Base-by-base conservation (phyloP, 2,888 invertebrate species). In the Pheosia tremula region DNA sequence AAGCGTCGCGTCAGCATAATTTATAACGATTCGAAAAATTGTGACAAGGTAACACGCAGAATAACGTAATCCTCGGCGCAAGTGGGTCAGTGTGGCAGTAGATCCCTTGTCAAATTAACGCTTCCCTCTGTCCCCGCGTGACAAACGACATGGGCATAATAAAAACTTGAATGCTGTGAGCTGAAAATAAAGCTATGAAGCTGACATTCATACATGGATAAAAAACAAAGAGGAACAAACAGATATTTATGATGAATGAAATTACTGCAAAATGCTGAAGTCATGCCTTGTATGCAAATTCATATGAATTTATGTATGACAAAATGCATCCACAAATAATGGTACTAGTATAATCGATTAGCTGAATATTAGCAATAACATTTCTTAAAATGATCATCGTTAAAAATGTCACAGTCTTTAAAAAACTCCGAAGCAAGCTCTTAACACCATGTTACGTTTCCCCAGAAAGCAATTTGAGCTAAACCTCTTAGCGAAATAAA, bases 91-190 rank as follows among this genome's bases (percentile, higher is more conserved):
- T 82, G 73, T 77, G 82, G 81, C 82, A 81, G 78, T 78, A 80
- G 88, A 87, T 87, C 91, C 91, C 92, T 86, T 90, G 91, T 92
- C 92, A 92, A 91, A 92, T 92, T 92, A 93, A 90, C 91, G 89
- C 88, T 84, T 84, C 80, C 86, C 87, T 87, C 83, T 90, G 88
- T 89, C 89, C 84, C 81, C 68, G 60, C 67, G 83, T 91, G 91
- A 92, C 90, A 91, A 91, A 91, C 86, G 91, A 90, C 82, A 82
- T 71, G 78, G 77, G 82, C 83, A 85, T 85, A 84, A 85, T 87
- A 87, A 88, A 88, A 87, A 85, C 72, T 75, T 77, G 72, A 82
- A 84, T 73, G 79, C 80, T 79, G 59, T 69, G 71, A 74, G 73
- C 66, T 73, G 76, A 76, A 82, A 80, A 82, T 80, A 79, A 79